Evolutionary conservation across 2,797 vertebrate species (phyloP).

Genomic region (Parotocinclus haroldoi): DNA sequence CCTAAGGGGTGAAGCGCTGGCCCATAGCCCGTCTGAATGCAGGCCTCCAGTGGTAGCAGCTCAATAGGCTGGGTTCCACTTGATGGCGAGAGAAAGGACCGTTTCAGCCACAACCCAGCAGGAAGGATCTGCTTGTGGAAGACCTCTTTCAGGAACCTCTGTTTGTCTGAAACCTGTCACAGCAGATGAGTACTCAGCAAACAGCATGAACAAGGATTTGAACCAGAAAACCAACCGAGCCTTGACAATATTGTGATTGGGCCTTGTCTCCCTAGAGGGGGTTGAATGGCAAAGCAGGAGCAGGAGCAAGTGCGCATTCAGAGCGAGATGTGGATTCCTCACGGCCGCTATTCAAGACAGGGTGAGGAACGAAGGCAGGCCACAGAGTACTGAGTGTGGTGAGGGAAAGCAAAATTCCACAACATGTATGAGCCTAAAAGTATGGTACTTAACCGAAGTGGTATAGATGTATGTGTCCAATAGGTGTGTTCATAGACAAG

Average conservation of each 20-base stretch:
- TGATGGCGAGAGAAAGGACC: constrained; percentile 93
- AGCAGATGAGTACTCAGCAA: constrained; percentile 97
- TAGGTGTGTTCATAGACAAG: constrained; percentile 23
- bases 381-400: constrained; percentile 42
- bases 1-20: constrained; percentile 71
- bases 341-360: constrained; percentile 69
- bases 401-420: constrained; percentile 44
- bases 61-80: constrained; percentile 93
- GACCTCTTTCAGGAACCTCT: constrained; percentile 91
- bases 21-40: constrained; percentile 89
- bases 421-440: constrained; percentile 44
- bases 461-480: constrained; percentile 23
- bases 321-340: constrained; percentile 65
- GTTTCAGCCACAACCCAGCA: constrained; percentile 90
- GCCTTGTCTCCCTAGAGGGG: constrained; percentile 79
- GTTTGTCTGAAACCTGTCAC: constrained; percentile 97
- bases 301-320: constrained; percentile 81
- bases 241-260: constrained; percentile 89
- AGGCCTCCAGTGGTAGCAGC: constrained; percentile 86
- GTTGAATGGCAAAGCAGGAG: constrained; percentile 81
- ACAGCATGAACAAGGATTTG: constrained; percentile 98
- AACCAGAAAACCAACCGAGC: constrained; percentile 95
- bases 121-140: constrained; percentile 94
- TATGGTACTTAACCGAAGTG: constrained; percentile 35
- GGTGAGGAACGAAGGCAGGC: constrained; percentile 39